Percentiles rank a stretch among this genome's conserved stretches.
These are phyloP conservation scores for Acleris cristana DNA, from an alignment of 2,888 invertebrate species.

Conservation along the genomic window DNA sequence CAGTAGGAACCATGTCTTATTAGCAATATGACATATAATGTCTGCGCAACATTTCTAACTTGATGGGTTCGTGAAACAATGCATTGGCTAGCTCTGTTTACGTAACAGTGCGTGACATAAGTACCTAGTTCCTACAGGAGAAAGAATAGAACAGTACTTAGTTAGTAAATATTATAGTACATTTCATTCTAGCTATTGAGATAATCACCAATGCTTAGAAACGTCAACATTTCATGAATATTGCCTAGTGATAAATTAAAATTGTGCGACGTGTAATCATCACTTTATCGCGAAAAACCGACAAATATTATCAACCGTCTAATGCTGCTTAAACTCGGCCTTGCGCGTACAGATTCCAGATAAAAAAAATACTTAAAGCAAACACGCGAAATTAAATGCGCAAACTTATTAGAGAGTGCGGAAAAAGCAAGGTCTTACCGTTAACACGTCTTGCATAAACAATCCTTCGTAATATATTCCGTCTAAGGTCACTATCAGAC, in stretches of 20 bases:
- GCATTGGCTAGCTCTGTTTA: too few relatives aligned
- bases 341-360: slow-evolving; percentile 27
- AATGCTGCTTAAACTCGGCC: slow-evolving; percentile 22
- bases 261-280: neutral
- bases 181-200: too few relatives aligned
- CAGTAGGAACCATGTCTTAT: too few relatives aligned
- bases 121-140: too few relatives aligned
- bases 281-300: slow-evolving; percentile 19
- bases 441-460: slow-evolving; percentile 90
- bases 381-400: slow-evolving; percentile 24
- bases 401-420: slow-evolving; percentile 34
- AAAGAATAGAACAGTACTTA: too few relatives aligned
- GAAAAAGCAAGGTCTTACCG: slow-evolving; percentile 75
- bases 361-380: slow-evolving; percentile 31
- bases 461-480: slow-evolving; percentile 96
- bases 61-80: too few relatives aligned
- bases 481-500: slow-evolving; percentile 93
- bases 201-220: neutral
- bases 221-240: neutral
- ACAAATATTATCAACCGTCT: slow-evolving; percentile 13
- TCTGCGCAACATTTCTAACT: too few relatives aligned
- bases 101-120: too few relatives aligned
- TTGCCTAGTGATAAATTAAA: neutral
- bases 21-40: too few relatives aligned
- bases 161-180: too few relatives aligned